A percentile compares a stretch with the other conserved stretches of the same genome.
Evolutionary conservation across 1,140 invertebrate species (phyloP).

Genomic region (Trachymyrmex cornetzi): DNA sequence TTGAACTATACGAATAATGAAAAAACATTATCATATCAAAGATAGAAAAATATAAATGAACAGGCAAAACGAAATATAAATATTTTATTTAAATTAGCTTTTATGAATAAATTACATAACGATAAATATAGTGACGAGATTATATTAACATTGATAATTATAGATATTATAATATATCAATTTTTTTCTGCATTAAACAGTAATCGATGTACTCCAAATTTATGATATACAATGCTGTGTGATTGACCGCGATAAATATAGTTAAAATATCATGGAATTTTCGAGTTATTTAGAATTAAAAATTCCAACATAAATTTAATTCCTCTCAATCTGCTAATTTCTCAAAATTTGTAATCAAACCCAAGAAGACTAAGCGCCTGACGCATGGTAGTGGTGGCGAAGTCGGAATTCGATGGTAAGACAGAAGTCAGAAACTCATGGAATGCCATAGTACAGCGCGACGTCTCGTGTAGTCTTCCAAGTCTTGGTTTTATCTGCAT

Average conservation of each 20-base stretch:
- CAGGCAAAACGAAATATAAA: neutral
- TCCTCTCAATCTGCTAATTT: conserved; percentile 33
- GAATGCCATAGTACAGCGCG: conserved; percentile 62
- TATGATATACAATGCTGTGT: neutral
- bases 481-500: conserved; percentile 82
- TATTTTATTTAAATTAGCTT: neutral
- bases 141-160: neutral
- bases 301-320: neutral
- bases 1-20: neutral
- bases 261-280: neutral
- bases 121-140: neutral
- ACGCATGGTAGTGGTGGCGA: neutral
- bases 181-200: neutral
- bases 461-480: conserved; percentile 71
- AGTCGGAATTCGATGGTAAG: conserved; percentile 32
- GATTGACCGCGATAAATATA: neutral
- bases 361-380: neutral
- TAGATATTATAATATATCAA: neutral
- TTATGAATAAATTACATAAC: neutral
- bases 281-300: neutral
- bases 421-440: conserved; percentile 61
- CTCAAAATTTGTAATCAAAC: neutral
- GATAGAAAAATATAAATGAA: neutral
- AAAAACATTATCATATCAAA: neutral
- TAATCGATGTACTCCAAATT: neutral